Conservation (phyloP, 2,888 invertebrate species). For the Leptarthrus brevirostris region DNA sequence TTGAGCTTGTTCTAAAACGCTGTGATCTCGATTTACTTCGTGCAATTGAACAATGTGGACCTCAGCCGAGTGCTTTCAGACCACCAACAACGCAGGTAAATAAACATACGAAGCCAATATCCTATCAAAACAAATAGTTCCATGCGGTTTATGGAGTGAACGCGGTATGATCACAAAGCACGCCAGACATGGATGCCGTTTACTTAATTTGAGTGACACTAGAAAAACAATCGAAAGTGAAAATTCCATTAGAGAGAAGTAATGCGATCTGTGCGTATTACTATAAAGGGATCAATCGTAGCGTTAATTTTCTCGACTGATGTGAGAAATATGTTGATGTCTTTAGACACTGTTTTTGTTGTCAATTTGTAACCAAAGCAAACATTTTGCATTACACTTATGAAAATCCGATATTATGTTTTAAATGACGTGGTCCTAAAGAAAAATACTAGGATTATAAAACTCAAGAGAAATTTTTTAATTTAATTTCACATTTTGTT, state of each 20-base stretch:
- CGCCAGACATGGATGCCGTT: constrained; percentile 3
- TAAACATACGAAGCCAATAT: constrained; percentile 45
- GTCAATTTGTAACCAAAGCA: too few relatives aligned
- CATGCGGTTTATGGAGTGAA: constrained; percentile 35
- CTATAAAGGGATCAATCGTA: background rate
- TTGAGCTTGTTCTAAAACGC: constrained; percentile 90
- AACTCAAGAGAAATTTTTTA: too few relatives aligned
- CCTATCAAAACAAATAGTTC: constrained; percentile 35
- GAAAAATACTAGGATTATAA: too few relatives aligned
- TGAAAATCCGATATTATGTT: too few relatives aligned
- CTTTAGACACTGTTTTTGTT: background rate
- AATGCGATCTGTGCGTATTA: constrained; percentile 17
- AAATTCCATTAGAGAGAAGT: constrained; percentile 50
- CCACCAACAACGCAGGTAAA: constrained; percentile 56
- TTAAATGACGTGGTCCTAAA: too few relatives aligned
- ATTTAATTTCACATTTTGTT: too few relatives aligned
- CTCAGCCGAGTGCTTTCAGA: constrained; percentile 56
- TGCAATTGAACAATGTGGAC: constrained; percentile 64
- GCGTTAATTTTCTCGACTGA: background rate
- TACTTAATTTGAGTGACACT: constrained; percentile 51
- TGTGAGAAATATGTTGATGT: constrained; percentile 24
- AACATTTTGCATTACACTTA: too few relatives aligned
- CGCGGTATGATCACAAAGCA: constrained; percentile 33
- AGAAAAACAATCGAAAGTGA: constrained; percentile 49
- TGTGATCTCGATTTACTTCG: constrained; percentile 91